These are phyloP conservation scores for Cherax quadricarinatus DNA, from an alignment of 1,140 invertebrate species.

Conservation along the genomic window DNA sequence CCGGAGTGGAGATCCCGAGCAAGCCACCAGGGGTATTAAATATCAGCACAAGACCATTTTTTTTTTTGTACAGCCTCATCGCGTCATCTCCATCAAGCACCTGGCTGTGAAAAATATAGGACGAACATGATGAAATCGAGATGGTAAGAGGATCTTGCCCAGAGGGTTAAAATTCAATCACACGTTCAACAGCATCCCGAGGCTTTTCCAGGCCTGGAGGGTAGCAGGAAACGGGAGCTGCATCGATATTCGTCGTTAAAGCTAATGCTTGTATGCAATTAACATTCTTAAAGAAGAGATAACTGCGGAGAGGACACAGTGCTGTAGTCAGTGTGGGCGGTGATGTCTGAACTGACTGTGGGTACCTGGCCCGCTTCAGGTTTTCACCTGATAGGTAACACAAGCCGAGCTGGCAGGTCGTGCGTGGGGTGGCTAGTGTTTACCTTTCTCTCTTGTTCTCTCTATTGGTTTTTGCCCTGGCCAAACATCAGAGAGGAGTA, in stretches of 20 bases:
- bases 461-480: background rate
- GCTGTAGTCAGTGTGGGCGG: background rate
- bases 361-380: slow-evolving; percentile 1
- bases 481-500: background rate
- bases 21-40: background rate
- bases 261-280: background rate
- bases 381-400: slow-evolving; percentile 19
- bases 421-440: background rate
- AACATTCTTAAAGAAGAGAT: background rate
- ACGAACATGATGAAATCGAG: slow-evolving; percentile 17
- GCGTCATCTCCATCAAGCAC: slow-evolving; percentile 12
- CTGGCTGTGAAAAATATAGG: slow-evolving; percentile 11
- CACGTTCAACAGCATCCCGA: background rate
- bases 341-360: background rate
- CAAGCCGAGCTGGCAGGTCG: background rate
- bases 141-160: slow-evolving; percentile 6
- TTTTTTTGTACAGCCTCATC: slow-evolving; percentile 12
- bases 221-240: too few relatives aligned
- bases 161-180: background rate
- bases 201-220: background rate
- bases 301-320: background rate
- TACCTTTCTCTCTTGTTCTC: background rate
- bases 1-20: background rate
- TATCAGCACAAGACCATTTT: slow-evolving; percentile 13
- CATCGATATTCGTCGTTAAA: background rate